Conservation (phyloP, 2,888 invertebrate genomes). For the Brenthis daphne region DNA sequence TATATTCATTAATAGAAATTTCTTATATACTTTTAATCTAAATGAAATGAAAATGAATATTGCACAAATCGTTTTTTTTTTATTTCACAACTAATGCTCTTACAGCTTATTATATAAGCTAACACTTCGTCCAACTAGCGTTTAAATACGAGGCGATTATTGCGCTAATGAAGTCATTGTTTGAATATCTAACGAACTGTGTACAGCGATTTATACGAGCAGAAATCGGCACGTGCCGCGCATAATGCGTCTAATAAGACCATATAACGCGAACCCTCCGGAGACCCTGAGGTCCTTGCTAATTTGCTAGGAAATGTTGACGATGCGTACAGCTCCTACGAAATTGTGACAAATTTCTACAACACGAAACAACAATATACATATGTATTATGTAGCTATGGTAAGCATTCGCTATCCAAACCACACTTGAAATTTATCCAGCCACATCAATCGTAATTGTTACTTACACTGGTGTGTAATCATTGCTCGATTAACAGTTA, state of each 20-base stretch:
- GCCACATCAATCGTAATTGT: neutral
- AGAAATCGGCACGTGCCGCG: slow-evolving; percentile 39
- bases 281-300: slow-evolving; percentile 28
- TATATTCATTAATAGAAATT: slow-evolving; percentile 12
- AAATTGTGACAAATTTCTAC: slow-evolving; percentile 7
- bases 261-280: slow-evolving; percentile 27
- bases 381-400: neutral
- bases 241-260: slow-evolving; percentile 48
- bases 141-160: slow-evolving; percentile 57
- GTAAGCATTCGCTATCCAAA: slow-evolving; percentile 2
- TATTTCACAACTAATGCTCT: neutral
- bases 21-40: neutral
- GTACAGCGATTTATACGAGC: slow-evolving; percentile 53
- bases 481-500: neutral
- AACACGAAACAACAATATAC: neutral
- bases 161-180: slow-evolving; percentile 79
- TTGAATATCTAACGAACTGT: slow-evolving; percentile 76
- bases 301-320: slow-evolving; percentile 33
- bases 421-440: slow-evolving; percentile 12
- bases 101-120: slow-evolving; percentile 7
- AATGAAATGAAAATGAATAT: neutral
- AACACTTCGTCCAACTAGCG: slow-evolving; percentile 10
- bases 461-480: neutral
- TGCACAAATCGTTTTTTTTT: neutral
- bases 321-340: slow-evolving; percentile 14